Base-by-base conservation (phyloP, 37 sponge, comb jelly and placozoan species). In the Theonella swinhoei region DNA sequence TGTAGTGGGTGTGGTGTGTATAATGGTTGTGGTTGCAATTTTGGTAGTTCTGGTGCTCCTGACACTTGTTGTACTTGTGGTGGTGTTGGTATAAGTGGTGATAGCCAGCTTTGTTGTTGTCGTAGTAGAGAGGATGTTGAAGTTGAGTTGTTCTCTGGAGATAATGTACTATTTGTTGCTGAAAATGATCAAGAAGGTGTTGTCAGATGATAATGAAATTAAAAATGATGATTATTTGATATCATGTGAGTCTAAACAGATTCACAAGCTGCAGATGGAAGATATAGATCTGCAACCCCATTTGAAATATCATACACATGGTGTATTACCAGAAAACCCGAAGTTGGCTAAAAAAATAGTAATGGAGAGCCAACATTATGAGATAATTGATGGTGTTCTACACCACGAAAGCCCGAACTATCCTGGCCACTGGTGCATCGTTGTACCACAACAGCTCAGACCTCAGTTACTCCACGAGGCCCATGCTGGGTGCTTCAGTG, bases 301-400 rank as follows among this genome's bases (percentile, higher is more conserved):
- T 1, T 41, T 64, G 3, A 23, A 42, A 14, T 78, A 70, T 39
- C 24, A 78, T 22, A 60, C 9, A 62, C 14, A 0, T 41, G 80
- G 59, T 0, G 36, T n/a, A 1, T 54, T 87, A 3, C 87, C 87
- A 22, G 40, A 38, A 3, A 63, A 87, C 35, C 76, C 61, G 9
- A 74, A 83, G 68, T 1, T 34, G 9, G 83, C 83, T n/a, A 38
- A 62, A 40, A 60, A 40, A 35, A 62, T 83, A 1, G 84, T 74
- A 2, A 11, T 74, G 42, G 42, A 47, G 28, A 32, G 61, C 1
- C 64, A 8, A 4, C 34, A 64, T 19, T 88, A 67, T 81, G 76
- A 72, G 39, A 11, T 81, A 11, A 58, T 64, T 0, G 38, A 81
- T 30, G 77, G 76, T 34, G 63, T 81, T 39, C 41, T 81, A 37